Evolutionary conservation across 2,113 vertebrate genomes (phyloP).

Genomic region (Phasianus colchicus): DNA sequence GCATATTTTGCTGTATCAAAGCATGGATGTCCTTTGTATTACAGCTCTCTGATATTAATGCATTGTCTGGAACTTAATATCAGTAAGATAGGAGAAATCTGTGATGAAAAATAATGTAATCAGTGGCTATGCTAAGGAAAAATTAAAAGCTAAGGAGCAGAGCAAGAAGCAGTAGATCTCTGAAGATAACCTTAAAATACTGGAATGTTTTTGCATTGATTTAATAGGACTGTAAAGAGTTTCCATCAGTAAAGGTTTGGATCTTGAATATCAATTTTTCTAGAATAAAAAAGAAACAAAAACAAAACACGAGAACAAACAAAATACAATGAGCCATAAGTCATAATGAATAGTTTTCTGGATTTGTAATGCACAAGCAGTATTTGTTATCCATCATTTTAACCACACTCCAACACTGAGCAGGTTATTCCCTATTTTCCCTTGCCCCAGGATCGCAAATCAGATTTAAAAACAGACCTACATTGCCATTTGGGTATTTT

Average conservation of each 20-base stretch:
- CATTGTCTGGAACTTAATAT: background rate
- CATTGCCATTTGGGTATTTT: conserved; percentile 17
- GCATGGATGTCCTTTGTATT: background rate
- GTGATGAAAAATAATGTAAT: background rate
- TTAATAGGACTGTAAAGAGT: background rate
- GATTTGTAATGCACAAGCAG: background rate
- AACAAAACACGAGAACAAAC: background rate
- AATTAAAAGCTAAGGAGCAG: background rate
- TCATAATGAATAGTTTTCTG: background rate
- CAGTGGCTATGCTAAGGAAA: background rate
- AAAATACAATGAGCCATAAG: background rate
- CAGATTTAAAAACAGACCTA: conserved; percentile 13
- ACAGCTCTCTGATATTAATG: background rate
- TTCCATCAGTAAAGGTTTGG: background rate
- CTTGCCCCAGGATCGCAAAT: conserved; percentile 10
- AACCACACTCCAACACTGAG: background rate
- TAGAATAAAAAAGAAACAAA: background rate
- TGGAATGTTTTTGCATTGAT: background rate
- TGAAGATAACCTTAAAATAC: background rate
- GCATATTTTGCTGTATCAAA: background rate
- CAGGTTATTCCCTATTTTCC: background rate
- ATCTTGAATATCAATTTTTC: background rate
- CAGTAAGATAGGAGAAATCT: background rate
- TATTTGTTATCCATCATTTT: background rate
- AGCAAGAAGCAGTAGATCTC: background rate